These are phyloP conservation scores for Diabrotica balteata DNA, from an alignment of 2,888 invertebrate species.

Conservation along the genomic window DNA sequence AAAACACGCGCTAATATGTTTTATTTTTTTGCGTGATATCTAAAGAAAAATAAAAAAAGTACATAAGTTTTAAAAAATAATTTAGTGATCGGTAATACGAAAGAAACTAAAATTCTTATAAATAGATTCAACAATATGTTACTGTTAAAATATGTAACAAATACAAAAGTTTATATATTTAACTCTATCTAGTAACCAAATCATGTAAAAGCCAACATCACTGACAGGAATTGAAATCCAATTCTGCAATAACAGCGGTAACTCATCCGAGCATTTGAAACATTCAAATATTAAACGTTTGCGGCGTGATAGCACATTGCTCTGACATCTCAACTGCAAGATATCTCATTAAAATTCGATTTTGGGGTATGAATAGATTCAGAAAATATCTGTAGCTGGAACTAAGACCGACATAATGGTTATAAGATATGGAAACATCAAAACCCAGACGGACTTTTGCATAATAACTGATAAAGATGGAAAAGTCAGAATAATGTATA, in stretches of 20 bases:
- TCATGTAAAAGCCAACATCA: no score
- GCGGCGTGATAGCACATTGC: not conserved
- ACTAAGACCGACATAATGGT: not conserved
- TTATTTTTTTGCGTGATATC: no score
- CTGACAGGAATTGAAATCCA: not conserved
- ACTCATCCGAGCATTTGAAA: constrained; percentile 14
- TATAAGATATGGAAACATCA: not conserved
- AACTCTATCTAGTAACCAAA: no score
- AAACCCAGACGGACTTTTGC: not conserved
- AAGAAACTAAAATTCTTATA: no score
- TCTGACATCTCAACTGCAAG: constrained; percentile 4
- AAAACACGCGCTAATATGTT: no score
- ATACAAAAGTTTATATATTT: no score
- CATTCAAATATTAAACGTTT: constrained; percentile 15
- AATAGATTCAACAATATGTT: no score
- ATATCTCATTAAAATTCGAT: constrained; percentile 12
- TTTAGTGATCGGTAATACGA: no score
- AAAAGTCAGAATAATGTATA: not conserved
- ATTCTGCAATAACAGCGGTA: constrained; percentile 2
- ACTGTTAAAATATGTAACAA: no score
- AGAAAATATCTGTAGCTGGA: constrained; percentile 7
- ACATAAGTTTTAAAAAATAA: no score
- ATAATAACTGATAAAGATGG: not conserved
- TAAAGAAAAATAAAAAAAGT: no score
- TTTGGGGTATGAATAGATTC: constrained; percentile 6